Base-by-base conservation (phyloP, 2,113 vertebrate species). In the Sylvia atricapilla region DNA sequence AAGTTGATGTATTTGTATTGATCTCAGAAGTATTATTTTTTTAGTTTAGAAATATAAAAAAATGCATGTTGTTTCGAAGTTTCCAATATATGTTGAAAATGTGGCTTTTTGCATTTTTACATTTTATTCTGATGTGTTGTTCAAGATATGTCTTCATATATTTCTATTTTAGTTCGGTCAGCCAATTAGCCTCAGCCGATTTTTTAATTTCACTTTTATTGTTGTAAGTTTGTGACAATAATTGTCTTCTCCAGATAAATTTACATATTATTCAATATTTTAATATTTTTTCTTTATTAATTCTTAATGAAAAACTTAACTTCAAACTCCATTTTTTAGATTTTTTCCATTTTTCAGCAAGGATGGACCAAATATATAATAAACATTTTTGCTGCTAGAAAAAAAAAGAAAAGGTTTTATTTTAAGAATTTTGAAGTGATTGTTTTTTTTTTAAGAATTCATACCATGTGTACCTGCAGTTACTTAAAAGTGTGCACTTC, bases 1-100 rank as follows among this genome's bases (percentile, higher is more conserved):
- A 63, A 75, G 39, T 3, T 19, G 9, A 75, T 87, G 44, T 39
- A 53, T 50, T 84, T 84, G 0, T 49, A 7, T 69, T n/a, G 7
- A 47, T 21, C 10, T 70, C 15, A 43, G 52, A 68, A 83, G 11
- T 5, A 35, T 1, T 25, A 15, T n/a, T 46, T 84, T 84, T 50
- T 20, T 4, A 6, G 21, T 41, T 79, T 35, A 22, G 27, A 59
- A 73, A 37, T 1, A 58, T 10, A 46, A 81, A 52, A 52, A 68
- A 62, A 1, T 39, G 16, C 1, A 2, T 0, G 2, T 11, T 44
- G 11, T 22, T 60, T n/a, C 8, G 15, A 60, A 24, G 3, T 87
- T 66, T 75, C 2, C 37, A 64, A 4, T 16, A 11, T 16, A 21
- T 28, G 17, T 53, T 59, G 7, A 31, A 72, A 70, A 39, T 13